Percentiles rank a stretch among this genome's conserved stretches.
phyloP scores from a whole-genome alignment of 2,888 invertebrate genomes.

The Meta bourneti region DNA sequence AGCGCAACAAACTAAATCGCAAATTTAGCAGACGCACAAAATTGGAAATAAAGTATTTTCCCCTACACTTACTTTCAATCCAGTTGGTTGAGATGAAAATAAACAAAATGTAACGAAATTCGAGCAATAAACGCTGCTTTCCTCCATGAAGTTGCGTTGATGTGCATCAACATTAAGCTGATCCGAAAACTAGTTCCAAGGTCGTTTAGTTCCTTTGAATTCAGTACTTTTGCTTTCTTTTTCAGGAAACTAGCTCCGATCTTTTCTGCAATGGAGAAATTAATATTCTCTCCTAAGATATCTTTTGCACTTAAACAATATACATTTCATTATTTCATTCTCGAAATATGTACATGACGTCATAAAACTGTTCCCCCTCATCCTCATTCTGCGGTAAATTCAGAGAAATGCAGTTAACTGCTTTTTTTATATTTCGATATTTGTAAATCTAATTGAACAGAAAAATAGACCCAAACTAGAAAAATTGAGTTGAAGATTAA shows the following conservation, averaged over 20 bases:
- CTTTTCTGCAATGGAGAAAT: not conserved
- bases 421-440: conserved; percentile 49
- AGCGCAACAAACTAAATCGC: not conserved
- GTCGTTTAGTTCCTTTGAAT: conserved; percentile 54
- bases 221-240: not conserved
- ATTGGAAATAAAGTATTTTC: not conserved
- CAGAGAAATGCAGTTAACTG: conserved; percentile 69
- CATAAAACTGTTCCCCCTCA: conserved; percentile 60
- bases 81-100: conserved; percentile 14
- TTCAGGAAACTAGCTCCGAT: not conserved
- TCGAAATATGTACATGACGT: conserved; percentile 75
- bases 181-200: conserved; percentile 74
- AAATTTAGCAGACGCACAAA: not conserved
- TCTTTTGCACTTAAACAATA: conserved; percentile 54
- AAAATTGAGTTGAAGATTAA: not conserved
- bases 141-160: conserved; percentile 73
- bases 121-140: conserved; percentile 56
- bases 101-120: conserved; percentile 58
- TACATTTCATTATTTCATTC: conserved; percentile 67
- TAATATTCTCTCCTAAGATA: not conserved
- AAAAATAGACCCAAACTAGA: not conserved
- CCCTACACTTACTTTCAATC: conserved; percentile 53
- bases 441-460: not conserved
- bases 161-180: conserved; percentile 70
- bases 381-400: conserved; percentile 70